These are phyloP conservation scores for Epinotia bilunana DNA, from an alignment of 2,888 invertebrate species.

Conservation along the genomic window DNA sequence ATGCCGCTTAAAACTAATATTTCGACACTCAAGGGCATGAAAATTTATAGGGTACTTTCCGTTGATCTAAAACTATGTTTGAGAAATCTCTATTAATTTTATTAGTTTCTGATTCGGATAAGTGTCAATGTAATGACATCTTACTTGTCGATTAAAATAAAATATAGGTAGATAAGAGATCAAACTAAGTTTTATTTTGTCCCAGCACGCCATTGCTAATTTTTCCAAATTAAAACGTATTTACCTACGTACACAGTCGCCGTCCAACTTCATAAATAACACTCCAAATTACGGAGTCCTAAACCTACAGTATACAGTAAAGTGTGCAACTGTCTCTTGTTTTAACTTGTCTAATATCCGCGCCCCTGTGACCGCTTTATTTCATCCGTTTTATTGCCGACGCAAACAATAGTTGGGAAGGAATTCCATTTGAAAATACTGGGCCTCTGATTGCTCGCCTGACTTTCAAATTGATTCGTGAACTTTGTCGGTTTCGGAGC, in stretches of 20 bases:
- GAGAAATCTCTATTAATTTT: no score
- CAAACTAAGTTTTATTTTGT: no score
- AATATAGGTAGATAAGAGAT: no score
- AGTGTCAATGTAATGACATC: no score
- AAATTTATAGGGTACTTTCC: no score
- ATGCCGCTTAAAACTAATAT: no score
- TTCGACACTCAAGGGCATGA: no score
- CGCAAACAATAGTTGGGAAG: conserved; percentile 34
- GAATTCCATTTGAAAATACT: conserved; percentile 41
- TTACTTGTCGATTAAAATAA: no score
- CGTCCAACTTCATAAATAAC: not conserved
- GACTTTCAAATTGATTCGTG: conserved; percentile 31
- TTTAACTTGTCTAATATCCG: conserved; percentile 21
- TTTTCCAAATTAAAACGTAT: not conserved
- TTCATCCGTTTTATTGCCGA: conserved; percentile 28
- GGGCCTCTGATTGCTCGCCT: conserved; percentile 23
- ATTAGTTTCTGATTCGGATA: no score
- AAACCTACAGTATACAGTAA: not conserved
- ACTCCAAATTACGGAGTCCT: not conserved
- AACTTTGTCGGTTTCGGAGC: conserved; percentile 13
- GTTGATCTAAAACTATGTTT: no score
- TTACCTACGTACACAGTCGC: not conserved
- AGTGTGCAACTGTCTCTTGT: not conserved
- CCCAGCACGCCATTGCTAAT: no score
- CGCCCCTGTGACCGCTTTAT: conserved; percentile 22